These are phyloP conservation scores for Hippocampus zosterae DNA, from an alignment of 2,113 vertebrate species.

Conservation along the genomic window DNA sequence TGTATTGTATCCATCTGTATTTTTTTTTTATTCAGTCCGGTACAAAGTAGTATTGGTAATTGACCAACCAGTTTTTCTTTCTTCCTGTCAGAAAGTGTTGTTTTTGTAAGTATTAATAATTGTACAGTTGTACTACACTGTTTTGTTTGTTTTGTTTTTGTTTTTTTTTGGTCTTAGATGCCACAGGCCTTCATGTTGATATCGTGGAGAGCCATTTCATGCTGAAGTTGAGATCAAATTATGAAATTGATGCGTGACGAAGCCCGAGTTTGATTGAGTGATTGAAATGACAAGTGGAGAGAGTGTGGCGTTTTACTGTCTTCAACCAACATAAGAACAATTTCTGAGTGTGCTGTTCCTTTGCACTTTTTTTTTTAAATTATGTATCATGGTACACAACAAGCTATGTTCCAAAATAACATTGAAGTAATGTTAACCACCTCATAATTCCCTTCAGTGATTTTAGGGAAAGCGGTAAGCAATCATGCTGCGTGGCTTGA, in stretches of 20 bases:
- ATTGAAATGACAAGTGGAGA: slow-evolving; percentile 29
- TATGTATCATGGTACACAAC: slow-evolving; percentile 47
- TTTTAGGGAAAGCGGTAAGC: slow-evolving; percentile 22
- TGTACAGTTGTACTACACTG: slow-evolving; percentile 48
- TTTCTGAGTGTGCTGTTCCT: slow-evolving; percentile 57
- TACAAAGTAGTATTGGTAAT: slow-evolving; percentile 37
- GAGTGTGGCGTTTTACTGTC: slow-evolving; percentile 45
- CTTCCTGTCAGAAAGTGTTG: slow-evolving; percentile 18
- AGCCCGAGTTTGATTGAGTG: slow-evolving; percentile 33
- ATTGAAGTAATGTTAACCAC: slow-evolving; percentile 49
- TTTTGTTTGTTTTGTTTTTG: too few species aligned
- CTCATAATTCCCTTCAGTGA: slow-evolving; percentile 41
- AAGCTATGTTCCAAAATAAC: slow-evolving; percentile 63
- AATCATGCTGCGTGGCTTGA: slow-evolving; percentile 33
- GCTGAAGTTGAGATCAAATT: slow-evolving; percentile 18
- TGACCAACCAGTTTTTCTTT: slow-evolving; percentile 22
- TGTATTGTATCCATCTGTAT: slow-evolving; percentile 32
- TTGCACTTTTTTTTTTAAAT: slow-evolving; percentile 59
- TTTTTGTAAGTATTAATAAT: slow-evolving; percentile 35
- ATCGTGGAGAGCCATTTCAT: slow-evolving; percentile 32
- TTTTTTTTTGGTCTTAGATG: slow-evolving; percentile 33
- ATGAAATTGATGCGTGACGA: slow-evolving; percentile 29
- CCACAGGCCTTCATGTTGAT: slow-evolving; percentile 52
- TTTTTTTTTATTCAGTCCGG: slow-evolving; percentile 32
- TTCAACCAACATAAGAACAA: slow-evolving; percentile 47